These are phyloP conservation scores for Thomomys bottae DNA, from an alignment of 2,113 vertebrate genomes.

Conservation along the genomic window DNA sequence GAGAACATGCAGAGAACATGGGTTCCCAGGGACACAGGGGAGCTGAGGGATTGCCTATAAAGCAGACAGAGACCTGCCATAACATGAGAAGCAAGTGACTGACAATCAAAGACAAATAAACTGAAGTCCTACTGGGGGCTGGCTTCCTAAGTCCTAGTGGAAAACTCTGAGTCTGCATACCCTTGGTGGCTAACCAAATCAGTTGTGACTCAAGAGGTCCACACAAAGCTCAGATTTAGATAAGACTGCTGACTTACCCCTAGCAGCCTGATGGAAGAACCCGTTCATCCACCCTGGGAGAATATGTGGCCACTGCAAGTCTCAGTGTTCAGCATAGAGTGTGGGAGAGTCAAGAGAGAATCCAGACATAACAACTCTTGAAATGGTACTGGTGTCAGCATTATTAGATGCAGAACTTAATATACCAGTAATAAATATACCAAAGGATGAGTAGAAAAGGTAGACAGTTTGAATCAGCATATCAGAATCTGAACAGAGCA, in stretches of 20 bases:
- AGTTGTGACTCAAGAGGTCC: background rate
- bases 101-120: background rate
- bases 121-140: background rate
- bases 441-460: background rate
- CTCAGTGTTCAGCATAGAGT: background rate
- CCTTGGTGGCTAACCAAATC: background rate
- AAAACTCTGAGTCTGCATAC: background rate
- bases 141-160: background rate
- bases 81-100: background rate
- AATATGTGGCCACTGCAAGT: background rate
- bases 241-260: background rate
- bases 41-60: background rate
- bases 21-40: background rate
- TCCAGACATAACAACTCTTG: background rate
- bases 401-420: background rate
- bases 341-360: background rate
- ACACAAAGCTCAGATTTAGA: constrained; percentile 1
- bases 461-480: background rate
- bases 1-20: background rate
- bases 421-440: background rate
- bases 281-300: background rate
- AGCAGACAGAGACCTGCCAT: background rate
- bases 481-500: background rate
- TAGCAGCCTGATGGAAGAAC: background rate
- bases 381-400: background rate